A percentile compares a stretch with the other conserved stretches of the same genome.
These are phyloP conservation scores for Pilophorus perplexus DNA, from an alignment of 2,888 invertebrate genomes.

Conservation along the genomic window DNA sequence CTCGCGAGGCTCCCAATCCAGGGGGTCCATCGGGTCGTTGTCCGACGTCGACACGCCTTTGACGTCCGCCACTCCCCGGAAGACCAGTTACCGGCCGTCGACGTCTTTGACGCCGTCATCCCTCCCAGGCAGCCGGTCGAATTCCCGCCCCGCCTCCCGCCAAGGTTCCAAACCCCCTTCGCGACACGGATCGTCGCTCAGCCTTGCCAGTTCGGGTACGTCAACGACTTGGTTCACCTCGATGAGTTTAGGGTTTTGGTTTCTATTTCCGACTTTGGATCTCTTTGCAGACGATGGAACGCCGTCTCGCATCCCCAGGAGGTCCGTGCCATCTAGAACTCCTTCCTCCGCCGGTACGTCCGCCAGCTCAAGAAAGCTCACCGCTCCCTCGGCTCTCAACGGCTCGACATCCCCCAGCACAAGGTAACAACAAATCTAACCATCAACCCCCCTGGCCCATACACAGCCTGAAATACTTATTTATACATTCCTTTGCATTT, in stretches of 20 bases:
- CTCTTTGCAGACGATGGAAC: constrained; percentile 66
- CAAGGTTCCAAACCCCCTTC: constrained; percentile 90
- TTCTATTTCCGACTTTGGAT: background rate
- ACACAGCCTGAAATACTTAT: background rate
- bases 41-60: constrained; percentile 31
- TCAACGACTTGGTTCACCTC: background rate
- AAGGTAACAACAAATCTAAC: constrained; percentile 14
- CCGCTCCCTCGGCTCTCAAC: constrained; percentile 56
- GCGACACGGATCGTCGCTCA: constrained; percentile 87
- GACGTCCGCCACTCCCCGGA: constrained; percentile 22
- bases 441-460: background rate
- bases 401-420: constrained; percentile 51
- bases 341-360: constrained; percentile 53
- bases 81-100: constrained; percentile 15
- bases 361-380: constrained; percentile 55
- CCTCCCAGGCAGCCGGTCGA: constrained; percentile 70
- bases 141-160: constrained; percentile 80
- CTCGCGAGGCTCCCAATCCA: constrained; percentile 29
- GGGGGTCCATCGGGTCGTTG: constrained; percentile 33
- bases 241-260: background rate
- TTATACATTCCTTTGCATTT: constrained; percentile 1
- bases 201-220: constrained; percentile 81
- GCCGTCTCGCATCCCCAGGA: constrained; percentile 73
- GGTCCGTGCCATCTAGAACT: constrained; percentile 47
- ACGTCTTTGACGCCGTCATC: constrained; percentile 50